Base-by-base conservation (phyloP, 2,797 vertebrate species). In the Anguilla megastoma region DNA sequence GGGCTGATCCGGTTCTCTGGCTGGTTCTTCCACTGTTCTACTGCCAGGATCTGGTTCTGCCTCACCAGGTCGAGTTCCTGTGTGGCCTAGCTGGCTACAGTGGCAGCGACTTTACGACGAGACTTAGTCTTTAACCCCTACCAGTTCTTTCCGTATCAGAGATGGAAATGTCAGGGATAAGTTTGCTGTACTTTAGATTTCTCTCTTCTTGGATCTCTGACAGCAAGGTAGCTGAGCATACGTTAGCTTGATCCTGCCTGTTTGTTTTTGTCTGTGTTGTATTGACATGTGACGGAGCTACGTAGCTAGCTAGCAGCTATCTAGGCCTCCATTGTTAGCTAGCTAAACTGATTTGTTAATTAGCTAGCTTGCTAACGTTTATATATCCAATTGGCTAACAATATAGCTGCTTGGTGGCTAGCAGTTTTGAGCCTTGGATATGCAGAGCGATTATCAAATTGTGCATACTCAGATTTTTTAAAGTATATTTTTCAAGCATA, bases 1-100 rank as follows among this genome's bases (percentile, higher is more conserved):
- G 92, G 90, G 92, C 94, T 90, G 94, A 96, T 94, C 94, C 95
- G 93, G 94, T 95, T 95, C 93, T 93, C 94, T 85, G 89, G 93
- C 93, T 92, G 95, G 95, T 96, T 96, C 95, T 93, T 89, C 90
- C 86, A 90, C 92, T 94, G 94, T 93, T 92, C 91, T 93, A 91
- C 90, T 89, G 63, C 90, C 79, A 89, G 89, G 91, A 91, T 91
- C 94, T 92, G 96, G 96, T 96, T 96, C 96, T 96, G 92, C 90
- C 88, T 95, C 94, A 86, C 86, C 89, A 91, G 90, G 90, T 91
- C 93, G 86, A 93, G 95, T 86, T 95, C 93, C 94, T 93, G 91
- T 89, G 90, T 90, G 91, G 91, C 92, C 92, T 92, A 91, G 89
- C 86, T 66, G 56, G 69, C 60, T 83, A 63, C n/a, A 86, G 76